phyloP scores from a whole-genome alignment of 2,888 invertebrate species.

The Patella pellucida region DNA sequence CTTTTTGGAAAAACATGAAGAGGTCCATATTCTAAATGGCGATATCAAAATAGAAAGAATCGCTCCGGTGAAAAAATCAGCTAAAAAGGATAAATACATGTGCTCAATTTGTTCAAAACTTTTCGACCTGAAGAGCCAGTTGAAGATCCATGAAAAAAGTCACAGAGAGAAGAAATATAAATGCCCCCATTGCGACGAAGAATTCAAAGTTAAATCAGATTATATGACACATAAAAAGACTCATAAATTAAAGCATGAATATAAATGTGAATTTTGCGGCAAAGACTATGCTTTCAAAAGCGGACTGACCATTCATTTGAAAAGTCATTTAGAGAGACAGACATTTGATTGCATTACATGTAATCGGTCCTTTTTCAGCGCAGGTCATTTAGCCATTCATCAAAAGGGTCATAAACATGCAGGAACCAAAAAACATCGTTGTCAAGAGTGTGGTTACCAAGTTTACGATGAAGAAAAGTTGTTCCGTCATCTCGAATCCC shows the following conservation, averaged over 20 bases:
- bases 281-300: background rate
- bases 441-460: constrained; percentile 6
- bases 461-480: background rate
- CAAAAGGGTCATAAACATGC: background rate
- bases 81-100: background rate
- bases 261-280: background rate
- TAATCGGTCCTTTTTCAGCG: constrained; percentile 2
- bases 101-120: background rate
- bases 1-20: background rate
- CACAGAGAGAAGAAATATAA: background rate
- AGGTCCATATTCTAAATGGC: background rate
- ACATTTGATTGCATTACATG: background rate
- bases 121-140: background rate
- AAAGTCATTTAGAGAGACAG: background rate
- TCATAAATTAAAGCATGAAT: background rate
- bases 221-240: background rate
- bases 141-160: background rate
- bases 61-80: background rate
- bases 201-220: background rate
- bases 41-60: background rate
- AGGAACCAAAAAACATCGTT: background rate
- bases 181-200: background rate
- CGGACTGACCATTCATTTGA: background rate
- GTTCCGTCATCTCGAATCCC: background rate
- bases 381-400: constrained; percentile 4